Base-by-base conservation (phyloP, 2,797 vertebrate genomes). In the Danio albolineatus region DNA sequence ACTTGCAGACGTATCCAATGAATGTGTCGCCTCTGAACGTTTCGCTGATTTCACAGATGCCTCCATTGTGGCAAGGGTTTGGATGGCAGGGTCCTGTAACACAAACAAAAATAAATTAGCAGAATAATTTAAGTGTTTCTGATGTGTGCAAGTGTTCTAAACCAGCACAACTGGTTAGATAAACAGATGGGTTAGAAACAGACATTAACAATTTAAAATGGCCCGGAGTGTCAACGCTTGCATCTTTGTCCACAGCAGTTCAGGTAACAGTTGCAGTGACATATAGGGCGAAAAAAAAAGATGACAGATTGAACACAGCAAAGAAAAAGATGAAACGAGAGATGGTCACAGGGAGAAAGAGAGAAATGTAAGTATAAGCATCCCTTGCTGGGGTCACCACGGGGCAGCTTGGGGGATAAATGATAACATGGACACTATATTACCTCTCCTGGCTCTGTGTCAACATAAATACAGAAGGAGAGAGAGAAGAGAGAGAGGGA, bases 11-110 rank as follows among this genome's bases (percentile, higher is more conserved):
- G 3, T 99, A 99, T 84, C 96, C 98, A 71, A 98, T 97, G 90
- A 99, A 99, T 1, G 97, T 98, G 88, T 99, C 98, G 0, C 97
- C 98, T 82, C 97, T 92, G 90, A 96, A 99, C 0, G 96, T 96
- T 93, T 98, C 97, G 19, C 97, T 99, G 83, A 98, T 96, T 94
- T 97, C 96, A 91, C 97, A 99, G 8, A 87, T 92, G 84, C 97
- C 98, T 88, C 96, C 96, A 89, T 99, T 98, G 92, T 99, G 98
- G 85, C 98, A 99, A 0, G 97, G 97, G 88, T 98, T 99, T 81
- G 98, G 97, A 83, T 95, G 91, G 85, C 98, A 99, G 62, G 96
- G 97, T 60, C 96, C 98, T 99, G 90, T 49, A 89, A 92, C 5
- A 66, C 66, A 86, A 60, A 67, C 41, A 73, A 39, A 73, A 9